phyloP scores from a whole-genome alignment of 2,113 vertebrate species.

The Hemibagrus wyckioides region DNA sequence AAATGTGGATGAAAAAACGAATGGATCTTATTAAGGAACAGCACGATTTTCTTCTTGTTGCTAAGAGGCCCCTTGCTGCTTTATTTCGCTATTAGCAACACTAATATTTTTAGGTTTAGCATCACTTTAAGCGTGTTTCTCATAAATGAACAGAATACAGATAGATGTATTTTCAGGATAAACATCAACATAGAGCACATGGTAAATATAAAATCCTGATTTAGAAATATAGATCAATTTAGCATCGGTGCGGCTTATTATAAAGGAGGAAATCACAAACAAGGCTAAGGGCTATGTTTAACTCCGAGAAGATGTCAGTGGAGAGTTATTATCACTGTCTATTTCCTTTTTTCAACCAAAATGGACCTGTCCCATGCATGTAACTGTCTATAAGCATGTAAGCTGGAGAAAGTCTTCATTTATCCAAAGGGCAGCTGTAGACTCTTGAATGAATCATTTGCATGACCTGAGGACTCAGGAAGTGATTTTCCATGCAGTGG shows the following conservation, averaged over 20 bases:
- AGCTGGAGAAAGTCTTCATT: slow-evolving; percentile 36
- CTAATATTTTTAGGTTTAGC: not conserved
- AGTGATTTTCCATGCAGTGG: slow-evolving; percentile 31
- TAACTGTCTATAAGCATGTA: slow-evolving; percentile 29
- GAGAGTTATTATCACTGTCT: slow-evolving; percentile 11
- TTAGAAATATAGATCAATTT: not conserved
- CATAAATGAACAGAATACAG: not conserved
- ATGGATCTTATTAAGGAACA: slow-evolving; percentile 5
- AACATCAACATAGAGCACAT: not conserved
- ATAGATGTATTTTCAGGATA: not conserved
- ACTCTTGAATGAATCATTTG: slow-evolving; percentile 36
- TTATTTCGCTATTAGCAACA: slow-evolving; percentile 8
- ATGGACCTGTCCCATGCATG: slow-evolving; percentile 32
- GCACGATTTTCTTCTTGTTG: not conserved
- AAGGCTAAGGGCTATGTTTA: slow-evolving; percentile 11
- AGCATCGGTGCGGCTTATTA: not conserved
- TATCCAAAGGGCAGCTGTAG: slow-evolving; percentile 29
- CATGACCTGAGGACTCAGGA: slow-evolving; percentile 34
- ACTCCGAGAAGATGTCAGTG: slow-evolving; percentile 24
- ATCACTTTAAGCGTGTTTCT: not conserved
- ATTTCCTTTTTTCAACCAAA: not conserved
- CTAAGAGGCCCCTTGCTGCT: not conserved
- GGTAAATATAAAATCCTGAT: not conserved
- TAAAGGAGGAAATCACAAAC: not conserved
- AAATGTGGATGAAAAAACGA: not conserved